A percentile compares a stretch with the other conserved stretches of the same genome.
phyloP scores from a whole-genome alignment of 2,113 vertebrate species.

The Channa maculata region DNA sequence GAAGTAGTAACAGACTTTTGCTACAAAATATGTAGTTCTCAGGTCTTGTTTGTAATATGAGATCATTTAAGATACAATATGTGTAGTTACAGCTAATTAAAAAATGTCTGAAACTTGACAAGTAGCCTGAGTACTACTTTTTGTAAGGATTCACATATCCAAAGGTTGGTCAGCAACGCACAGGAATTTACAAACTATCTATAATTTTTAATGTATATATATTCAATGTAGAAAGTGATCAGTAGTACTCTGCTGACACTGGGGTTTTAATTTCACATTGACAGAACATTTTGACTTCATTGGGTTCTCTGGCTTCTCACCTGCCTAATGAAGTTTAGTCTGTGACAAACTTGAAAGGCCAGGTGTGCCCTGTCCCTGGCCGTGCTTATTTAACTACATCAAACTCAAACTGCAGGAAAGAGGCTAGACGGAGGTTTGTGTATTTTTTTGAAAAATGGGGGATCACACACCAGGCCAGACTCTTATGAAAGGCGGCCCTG shows the following conservation, averaged over 20 bases:
- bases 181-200: too few species aligned
- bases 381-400: conserved; percentile 87
- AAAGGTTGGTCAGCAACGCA: too few species aligned
- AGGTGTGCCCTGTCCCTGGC: conserved; percentile 86
- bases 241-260: conserved; percentile 19
- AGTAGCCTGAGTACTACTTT: too few species aligned
- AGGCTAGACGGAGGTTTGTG: conserved; percentile 94
- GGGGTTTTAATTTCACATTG: conserved; percentile 40
- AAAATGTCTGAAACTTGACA: too few species aligned
- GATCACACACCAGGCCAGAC: conserved; percentile 90
- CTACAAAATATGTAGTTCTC: too few species aligned
- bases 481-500: conserved; percentile 82
- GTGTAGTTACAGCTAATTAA: too few species aligned
- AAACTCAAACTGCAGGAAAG: conserved; percentile 92
- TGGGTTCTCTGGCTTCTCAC: conserved; percentile 69
- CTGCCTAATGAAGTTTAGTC: conserved; percentile 82
- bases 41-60: too few species aligned
- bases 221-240: too few species aligned
- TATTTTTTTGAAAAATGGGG: conserved; percentile 85
- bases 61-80: too few species aligned
- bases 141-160: too few species aligned
- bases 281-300: conserved; percentile 37
- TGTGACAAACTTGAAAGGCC: conserved; percentile 80
- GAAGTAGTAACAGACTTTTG: too few species aligned
- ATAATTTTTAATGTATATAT: too few species aligned